Conservation (phyloP, 2,888 invertebrate species). For the Graphium colonna region DNA sequence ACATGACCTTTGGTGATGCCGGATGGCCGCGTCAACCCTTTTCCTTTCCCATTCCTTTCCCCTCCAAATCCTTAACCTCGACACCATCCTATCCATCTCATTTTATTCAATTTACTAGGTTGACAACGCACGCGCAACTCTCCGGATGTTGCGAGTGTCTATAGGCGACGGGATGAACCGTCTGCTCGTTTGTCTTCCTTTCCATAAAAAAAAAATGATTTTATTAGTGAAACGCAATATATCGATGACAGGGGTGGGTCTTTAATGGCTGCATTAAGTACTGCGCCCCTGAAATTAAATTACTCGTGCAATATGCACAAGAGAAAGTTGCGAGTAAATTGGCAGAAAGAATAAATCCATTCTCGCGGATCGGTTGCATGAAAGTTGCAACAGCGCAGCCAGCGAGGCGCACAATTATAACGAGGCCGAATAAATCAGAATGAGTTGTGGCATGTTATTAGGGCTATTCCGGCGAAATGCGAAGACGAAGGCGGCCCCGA, state of each 20-base stretch:
- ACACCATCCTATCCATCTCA: too few relatives aligned
- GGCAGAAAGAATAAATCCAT: conserved; percentile 72
- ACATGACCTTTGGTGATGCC: too few relatives aligned
- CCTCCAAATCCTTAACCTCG: too few relatives aligned
- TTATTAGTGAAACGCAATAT: neutral
- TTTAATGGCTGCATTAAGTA: conserved; percentile 50
- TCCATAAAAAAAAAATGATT: too few relatives aligned
- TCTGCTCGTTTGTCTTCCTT: too few relatives aligned
- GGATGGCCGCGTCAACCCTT: too few relatives aligned
- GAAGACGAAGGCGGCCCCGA: conserved; percentile 62
- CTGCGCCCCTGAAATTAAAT: conserved; percentile 48
- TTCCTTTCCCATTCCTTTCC: too few relatives aligned
- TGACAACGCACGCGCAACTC: too few relatives aligned
- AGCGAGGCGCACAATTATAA: conserved; percentile 78
- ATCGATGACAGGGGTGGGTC: conserved; percentile 32
- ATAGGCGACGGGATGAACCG: too few relatives aligned
- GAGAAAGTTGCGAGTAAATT: conserved; percentile 62
- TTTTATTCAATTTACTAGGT: too few relatives aligned
- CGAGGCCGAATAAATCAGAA: conserved; percentile 79
- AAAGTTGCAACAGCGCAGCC: conserved; percentile 75
- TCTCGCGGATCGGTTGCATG: conserved; percentile 72
- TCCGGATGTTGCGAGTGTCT: too few relatives aligned
- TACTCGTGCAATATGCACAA: conserved; percentile 51
- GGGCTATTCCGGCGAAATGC: conserved; percentile 68
- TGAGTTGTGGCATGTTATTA: conserved; percentile 79